Conservation (phyloP, 2,888 invertebrate genomes). For the Pyralis farinalis region DNA sequence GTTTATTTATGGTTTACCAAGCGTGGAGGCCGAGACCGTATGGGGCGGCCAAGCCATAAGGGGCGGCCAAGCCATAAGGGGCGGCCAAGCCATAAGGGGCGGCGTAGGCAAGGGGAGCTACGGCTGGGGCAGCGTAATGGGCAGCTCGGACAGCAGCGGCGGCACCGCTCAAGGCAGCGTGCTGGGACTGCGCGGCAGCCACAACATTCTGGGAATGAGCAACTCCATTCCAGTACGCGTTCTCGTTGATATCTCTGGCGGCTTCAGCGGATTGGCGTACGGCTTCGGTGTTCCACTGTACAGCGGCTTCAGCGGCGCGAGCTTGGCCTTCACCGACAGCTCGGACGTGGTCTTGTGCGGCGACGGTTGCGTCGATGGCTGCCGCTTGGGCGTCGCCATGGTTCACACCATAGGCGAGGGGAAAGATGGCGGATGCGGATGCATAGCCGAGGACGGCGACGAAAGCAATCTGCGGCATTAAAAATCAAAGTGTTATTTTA, state of each 20-base stretch:
- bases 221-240: conserved; percentile 65
- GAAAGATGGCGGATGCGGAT: conserved; percentile 61
- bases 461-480: conserved; percentile 56
- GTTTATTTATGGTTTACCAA: conserved; percentile 45
- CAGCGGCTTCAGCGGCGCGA: conserved; percentile 61
- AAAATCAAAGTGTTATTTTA: too few relatives aligned
- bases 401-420: conserved; percentile 56
- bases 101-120: conserved; percentile 18
- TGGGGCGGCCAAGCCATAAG: conserved; percentile 18
- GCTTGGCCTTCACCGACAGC: conserved; percentile 56
- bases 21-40: conserved; percentile 37
- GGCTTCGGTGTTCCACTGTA: conserved; percentile 62
- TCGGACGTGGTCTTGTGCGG: conserved; percentile 56
- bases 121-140: conserved; percentile 21
- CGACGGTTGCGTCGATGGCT: conserved; percentile 65
- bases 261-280: conserved; percentile 51
- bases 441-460: conserved; percentile 75
- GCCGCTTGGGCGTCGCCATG: conserved; percentile 69
- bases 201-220: conserved; percentile 66
- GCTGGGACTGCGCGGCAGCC: conserved; percentile 70
- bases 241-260: conserved; percentile 64
- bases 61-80: conserved; percentile 21
- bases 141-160: conserved; percentile 40
- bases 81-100: conserved; percentile 29
- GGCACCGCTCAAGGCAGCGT: conserved; percentile 56